Percentiles rank a stretch among this genome's conserved stretches.
These are phyloP conservation scores for Poecile montanus DNA, from an alignment of 2,797 vertebrate species.

Conservation along the genomic window DNA sequence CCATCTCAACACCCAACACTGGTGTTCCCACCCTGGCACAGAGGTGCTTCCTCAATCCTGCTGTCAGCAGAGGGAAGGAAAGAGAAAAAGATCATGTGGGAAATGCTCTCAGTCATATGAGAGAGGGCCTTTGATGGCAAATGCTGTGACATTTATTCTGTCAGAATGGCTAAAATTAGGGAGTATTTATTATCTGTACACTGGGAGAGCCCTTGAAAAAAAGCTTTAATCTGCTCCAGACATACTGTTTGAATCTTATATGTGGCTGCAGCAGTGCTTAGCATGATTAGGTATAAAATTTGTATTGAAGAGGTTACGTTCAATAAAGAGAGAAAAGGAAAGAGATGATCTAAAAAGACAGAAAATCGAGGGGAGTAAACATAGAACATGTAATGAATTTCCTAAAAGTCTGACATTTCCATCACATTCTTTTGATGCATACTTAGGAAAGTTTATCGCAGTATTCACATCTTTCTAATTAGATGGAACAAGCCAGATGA, in stretches of 20 bases:
- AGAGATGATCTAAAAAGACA: background rate
- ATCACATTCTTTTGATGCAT: constrained; percentile 57
- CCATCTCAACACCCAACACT: background rate
- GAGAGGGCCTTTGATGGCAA: background rate
- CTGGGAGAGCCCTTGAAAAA: background rate
- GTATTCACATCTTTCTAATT: constrained; percentile 64
- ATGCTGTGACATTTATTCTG: background rate
- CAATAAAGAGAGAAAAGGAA: background rate
- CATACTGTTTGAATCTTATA: background rate
- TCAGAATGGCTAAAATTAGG: background rate
- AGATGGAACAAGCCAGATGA: constrained; percentile 70
- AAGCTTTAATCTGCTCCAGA: background rate
- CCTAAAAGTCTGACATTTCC: constrained; percentile 55
- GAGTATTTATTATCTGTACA: background rate
- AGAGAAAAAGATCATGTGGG: background rate
- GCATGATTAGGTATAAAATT: background rate
- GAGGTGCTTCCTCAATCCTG: background rate
- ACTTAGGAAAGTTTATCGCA: constrained; percentile 63
- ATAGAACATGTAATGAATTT: constrained; percentile 49
- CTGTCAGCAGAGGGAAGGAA: background rate
- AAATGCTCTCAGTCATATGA: background rate
- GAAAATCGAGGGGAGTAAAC: constrained; percentile 8
- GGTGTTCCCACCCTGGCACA: background rate
- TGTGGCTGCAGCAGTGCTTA: background rate
- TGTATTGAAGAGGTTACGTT: background rate